These are phyloP conservation scores for Agraylea sexmaculata DNA, from an alignment of 1,140 invertebrate genomes.

Conservation along the genomic window DNA sequence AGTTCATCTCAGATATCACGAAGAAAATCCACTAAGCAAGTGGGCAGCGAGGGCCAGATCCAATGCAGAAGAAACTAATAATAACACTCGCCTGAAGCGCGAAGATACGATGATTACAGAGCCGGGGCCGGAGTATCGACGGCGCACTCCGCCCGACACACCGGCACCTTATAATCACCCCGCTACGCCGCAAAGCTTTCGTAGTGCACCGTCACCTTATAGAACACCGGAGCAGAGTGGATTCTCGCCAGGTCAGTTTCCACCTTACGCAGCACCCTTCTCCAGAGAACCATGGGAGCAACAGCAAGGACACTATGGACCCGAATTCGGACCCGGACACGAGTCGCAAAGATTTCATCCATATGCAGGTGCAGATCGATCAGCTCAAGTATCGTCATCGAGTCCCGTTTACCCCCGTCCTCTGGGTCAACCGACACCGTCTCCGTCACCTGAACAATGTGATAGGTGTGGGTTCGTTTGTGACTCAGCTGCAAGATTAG, in stretches of 20 bases:
- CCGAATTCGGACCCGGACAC: constrained; percentile 37
- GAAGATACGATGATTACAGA: constrained; percentile 43
- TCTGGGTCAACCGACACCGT: constrained; percentile 44
- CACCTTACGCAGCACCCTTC: constrained; percentile 24
- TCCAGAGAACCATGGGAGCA: constrained; percentile 25
- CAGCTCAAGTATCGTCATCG: constrained; percentile 48
- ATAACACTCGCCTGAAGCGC: constrained; percentile 44
- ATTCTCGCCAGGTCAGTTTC: constrained; percentile 42
- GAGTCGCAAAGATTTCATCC: constrained; percentile 40
- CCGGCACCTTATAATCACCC: constrained; percentile 42
- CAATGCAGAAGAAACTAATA: constrained; percentile 54
- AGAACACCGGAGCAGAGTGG: constrained; percentile 44
- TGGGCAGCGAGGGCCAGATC: constrained; percentile 52
- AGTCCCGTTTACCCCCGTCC: constrained; percentile 48
- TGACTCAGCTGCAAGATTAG: constrained; percentile 54
- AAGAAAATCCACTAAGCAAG: constrained; percentile 60
- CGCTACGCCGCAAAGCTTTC: constrained; percentile 46
- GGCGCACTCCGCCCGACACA: constrained; percentile 43
- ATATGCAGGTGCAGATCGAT: constrained; percentile 39
- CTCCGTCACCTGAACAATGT: constrained; percentile 56
- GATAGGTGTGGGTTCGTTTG: constrained; percentile 69
- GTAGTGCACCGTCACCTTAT: constrained; percentile 45
- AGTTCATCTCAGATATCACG: constrained; percentile 67
- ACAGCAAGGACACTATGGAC: constrained; percentile 36
- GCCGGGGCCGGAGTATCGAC: constrained; percentile 43